Evolutionary conservation across 2,888 invertebrate genomes (phyloP), one percentile per base, ranked within the genome.

Genomic region (Himalopsyche tibetana): DNA sequence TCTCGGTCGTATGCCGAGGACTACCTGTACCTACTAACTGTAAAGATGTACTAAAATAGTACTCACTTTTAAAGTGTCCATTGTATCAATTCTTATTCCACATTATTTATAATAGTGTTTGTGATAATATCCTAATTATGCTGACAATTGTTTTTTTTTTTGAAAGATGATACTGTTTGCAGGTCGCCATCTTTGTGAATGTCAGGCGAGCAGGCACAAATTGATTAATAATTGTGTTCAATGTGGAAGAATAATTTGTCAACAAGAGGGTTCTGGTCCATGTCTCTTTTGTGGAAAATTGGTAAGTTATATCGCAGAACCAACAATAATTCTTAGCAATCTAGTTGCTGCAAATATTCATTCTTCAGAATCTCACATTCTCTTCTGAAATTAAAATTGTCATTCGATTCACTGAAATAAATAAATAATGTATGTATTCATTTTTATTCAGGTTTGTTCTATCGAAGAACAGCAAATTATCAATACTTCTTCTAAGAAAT

Each of bases 201-300:
- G 99, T 90, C 97, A 99, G 91, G 99, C 99, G 0, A 94, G 95
- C 5, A 96, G 96, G 90, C 99, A 99, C 91, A 94, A 94, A 84
- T 93, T 99, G 81, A 94, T 99, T 86, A 98, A 97, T 91, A 99
- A 99, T 92, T 99, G 99, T 90, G 91, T 97, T 15, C 95, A 95
- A 87, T 99, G 99, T 92, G 99, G 99, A 0, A 94, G 99, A 85
- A 96, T 99, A 88, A 97, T 99, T 6, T 99, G 99, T 91, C 95
- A 95, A 85, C 98, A 99, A 92, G 99, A 99, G 93, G 99, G 99
- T 1, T 96, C 98, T 11, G 99, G 99, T 0, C 98, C 99, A 0
- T 99, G 99, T 90, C 94, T 99, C 80, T 98, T 96, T 90, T 99
- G 99, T 92, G 97, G 96, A 0, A 95, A 95, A 89, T 92, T 98